Base-by-base conservation (phyloP, 1,140 invertebrate species). In the Lutraria rhynchaena region DNA sequence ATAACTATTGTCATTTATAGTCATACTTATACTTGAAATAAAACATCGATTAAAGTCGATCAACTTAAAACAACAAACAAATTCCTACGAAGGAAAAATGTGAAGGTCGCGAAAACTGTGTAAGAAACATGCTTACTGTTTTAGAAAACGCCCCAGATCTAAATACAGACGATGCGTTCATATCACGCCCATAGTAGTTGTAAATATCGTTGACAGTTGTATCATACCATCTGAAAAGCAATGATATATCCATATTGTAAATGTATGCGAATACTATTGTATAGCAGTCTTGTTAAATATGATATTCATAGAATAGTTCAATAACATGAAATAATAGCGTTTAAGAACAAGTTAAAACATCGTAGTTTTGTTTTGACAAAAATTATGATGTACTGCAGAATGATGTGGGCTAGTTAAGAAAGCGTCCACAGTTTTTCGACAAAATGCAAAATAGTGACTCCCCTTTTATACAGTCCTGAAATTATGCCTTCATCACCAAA, bases 181-280 rank as follows among this genome's bases (percentile, higher is more conserved):
- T 80, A 1, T 80, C 24, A 3, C 65, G 29, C 0, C 65, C 51
- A 29, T 80, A 80, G 13, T 3, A 35, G 24, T 70, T 80, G 35
- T 80, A 80, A n/a, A 80, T 80, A 35, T 80, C 76, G 35, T 80
- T 60, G 5, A 60, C 22, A 46, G 37, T 57, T 11, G 76, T 70
- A 19, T 80, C 65, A 35, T 80, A 80, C 63, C 51, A 70, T 60
- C 76, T 80, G 76, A 27, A 69, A 37, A 31, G n/a, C n/a, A n/a
- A n/a, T n/a, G n/a, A n/a, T 1, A 49, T 37, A 49, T 35, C 5
- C 5, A 41, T 41, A 41, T 41, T 41, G 37, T 7, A 41, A 41
- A 15, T 41, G 37, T 7, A 41, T 41, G 37, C 15, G 15, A 41
- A 41, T 41, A 41, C 37, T 41, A n/a, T n/a, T n/a, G n/a, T n/a